Evolutionary conservation across 2,888 invertebrate species (phyloP).

Genomic region (Sminthurides aquaticus): DNA sequence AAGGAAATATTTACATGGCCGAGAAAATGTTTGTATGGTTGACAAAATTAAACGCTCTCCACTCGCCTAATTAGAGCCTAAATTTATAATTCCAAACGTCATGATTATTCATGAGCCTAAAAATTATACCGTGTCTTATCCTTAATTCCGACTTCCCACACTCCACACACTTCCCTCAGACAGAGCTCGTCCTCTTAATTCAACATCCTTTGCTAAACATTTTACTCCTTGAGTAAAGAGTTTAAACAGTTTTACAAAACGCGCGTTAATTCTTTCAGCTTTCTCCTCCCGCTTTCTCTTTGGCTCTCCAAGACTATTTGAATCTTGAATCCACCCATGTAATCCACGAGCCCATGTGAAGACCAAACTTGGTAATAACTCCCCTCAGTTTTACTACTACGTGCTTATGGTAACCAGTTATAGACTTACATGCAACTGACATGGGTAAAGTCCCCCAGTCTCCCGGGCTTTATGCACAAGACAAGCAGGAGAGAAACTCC

Average conservation of each 20-base stretch:
- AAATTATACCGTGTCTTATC: not conserved
- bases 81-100: not conserved
- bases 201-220: too few species aligned
- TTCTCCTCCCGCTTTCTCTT: not conserved
- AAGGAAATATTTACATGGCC: not conserved
- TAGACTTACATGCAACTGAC: not conserved
- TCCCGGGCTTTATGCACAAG: not conserved
- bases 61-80: not conserved
- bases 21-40: not conserved
- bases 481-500: not conserved
- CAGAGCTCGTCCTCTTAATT: too few species aligned
- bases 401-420: not conserved
- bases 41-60: not conserved
- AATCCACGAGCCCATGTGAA: too few species aligned
- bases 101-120: not conserved
- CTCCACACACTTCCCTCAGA: too few species aligned
- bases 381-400: not conserved
- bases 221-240: too few species aligned
- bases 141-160: too few species aligned
- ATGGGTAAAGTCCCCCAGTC: not conserved
- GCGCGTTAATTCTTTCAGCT: too few species aligned
- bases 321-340: too few species aligned
- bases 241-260: too few species aligned
- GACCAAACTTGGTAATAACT: not conserved
- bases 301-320: too few species aligned